Evolutionary conservation across 2,113 vertebrate genomes (phyloP), one percentile per base, ranked within the genome.

Genomic region (Eurystomus gularis): DNA sequence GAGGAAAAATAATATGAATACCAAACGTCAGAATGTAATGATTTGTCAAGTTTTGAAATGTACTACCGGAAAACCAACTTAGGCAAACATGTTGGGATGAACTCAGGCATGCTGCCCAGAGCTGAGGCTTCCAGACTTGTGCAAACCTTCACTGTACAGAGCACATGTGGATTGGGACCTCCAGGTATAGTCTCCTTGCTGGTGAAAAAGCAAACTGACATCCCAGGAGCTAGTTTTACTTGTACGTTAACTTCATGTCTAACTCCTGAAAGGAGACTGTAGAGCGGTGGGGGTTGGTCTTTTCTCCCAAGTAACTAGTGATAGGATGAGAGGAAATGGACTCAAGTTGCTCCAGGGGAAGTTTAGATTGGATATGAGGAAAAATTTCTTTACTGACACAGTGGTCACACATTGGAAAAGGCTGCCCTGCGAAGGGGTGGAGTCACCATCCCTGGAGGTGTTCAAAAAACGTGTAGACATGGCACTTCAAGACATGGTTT

Each of bases 11-110:
- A 62, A 37, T 3, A 66, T 4, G 60, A 89, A 94, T 89, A 55
- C 33, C 8, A 16, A 89, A 95, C 2, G 1, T 87, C 85, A 77
- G 58, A 94, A 94, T 79, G 90, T 87, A 91, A 93, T 64, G 83
- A 84, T 89, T 95, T 94, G 86, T 94, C 91, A 91, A 75, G 83
- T 91, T 94, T 86, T 91, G 77, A 84, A 94, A 79, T 40, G 65
- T 64, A 48, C 75, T 89, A 64, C 52, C 91, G 79, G 70, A 93
- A 93, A 69, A 80, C 16, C 89, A 95, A 35, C 61, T 73, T 82
- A 91, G 62, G 70, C 78, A 95, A 61, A 82, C 81, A 54, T 17
- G 52, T 96, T 82, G 87, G 94, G 78, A 77, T 76, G 66, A 91
- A 75, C 73, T 66, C 68, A 86, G 80, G 51, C 42, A 10, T 24